Percentiles rank a stretch among this genome's conserved stretches.
These are phyloP conservation scores for Fragum fragum DNA, from an alignment of 2,888 invertebrate genomes.

Conservation along the genomic window DNA sequence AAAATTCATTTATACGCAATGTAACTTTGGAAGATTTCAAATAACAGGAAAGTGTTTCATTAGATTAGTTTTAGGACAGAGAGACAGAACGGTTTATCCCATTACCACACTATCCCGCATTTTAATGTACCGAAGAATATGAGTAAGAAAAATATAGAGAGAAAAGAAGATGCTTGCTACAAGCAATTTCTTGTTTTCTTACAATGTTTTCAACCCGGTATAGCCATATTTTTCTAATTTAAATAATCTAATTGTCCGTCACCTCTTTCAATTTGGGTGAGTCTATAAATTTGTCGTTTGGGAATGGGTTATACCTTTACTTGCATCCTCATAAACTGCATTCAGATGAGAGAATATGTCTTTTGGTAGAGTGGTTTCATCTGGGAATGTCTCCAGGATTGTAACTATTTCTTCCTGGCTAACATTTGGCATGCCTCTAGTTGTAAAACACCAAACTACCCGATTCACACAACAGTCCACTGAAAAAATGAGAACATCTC, in stretches of 20 bases:
- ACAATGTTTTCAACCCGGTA: too few relatives aligned
- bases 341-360: constrained; percentile 93
- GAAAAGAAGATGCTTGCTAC: background rate
- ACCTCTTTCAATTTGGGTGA: background rate
- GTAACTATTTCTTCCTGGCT: constrained; percentile 94
- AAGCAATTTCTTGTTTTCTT: constrained; percentile 1
- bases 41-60: too few relatives aligned
- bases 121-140: too few relatives aligned
- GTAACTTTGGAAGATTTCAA: too few relatives aligned
- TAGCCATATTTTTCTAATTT: background rate
- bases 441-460: constrained; percentile 91
- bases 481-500: constrained; percentile 84
- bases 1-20: too few relatives aligned
- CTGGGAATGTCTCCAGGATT: constrained; percentile 90
- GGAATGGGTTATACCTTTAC: constrained; percentile 85
- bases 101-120: too few relatives aligned
- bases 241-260: background rate
- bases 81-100: too few relatives aligned
- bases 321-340: constrained; percentile 90
- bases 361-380: constrained; percentile 87
- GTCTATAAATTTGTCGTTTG: background rate
- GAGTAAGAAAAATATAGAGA: too few relatives aligned
- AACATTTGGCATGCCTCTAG: constrained; percentile 92
- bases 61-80: too few relatives aligned
- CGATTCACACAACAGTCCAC: constrained; percentile 90